phyloP scores from a whole-genome alignment of 1,140 invertebrate species.

The Acromyrmex charruanus region DNA sequence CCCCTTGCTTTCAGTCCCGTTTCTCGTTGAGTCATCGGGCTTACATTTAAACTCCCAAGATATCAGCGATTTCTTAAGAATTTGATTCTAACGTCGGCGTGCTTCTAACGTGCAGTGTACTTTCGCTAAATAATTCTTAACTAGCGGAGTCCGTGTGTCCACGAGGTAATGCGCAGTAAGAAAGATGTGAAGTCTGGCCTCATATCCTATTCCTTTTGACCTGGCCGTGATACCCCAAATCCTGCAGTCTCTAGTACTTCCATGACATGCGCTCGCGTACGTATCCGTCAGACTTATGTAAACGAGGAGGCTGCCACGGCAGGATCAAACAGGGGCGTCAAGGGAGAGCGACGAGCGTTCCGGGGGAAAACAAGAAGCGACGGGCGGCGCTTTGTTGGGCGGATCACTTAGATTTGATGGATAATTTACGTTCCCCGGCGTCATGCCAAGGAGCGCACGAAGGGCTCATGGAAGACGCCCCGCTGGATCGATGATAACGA shows the following conservation, averaged over 20 bases:
- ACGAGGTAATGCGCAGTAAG: background rate
- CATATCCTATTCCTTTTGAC: conserved; percentile 58
- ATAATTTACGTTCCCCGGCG: conserved; percentile 47
- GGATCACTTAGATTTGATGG: conserved; percentile 57
- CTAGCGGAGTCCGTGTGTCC: background rate
- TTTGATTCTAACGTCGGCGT: background rate
- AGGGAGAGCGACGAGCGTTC: conserved; percentile 19
- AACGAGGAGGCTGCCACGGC: conserved; percentile 29
- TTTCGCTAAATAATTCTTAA: conserved; percentile 50
- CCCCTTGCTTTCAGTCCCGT: background rate
- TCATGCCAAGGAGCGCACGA: background rate
- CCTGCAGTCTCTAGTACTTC: conserved; percentile 41
- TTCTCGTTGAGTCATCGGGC: background rate
- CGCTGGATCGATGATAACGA: conserved; percentile 44
- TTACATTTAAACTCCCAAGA: background rate
- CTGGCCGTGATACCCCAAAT: conserved; percentile 49
- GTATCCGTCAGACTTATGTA: conserved; percentile 59
- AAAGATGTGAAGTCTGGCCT: conserved; percentile 26
- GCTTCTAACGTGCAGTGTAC: background rate
- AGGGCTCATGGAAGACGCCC: background rate
- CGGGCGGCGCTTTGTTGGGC: conserved; percentile 42
- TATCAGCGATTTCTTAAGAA: conserved; percentile 22
- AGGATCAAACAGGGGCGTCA: conserved; percentile 39
- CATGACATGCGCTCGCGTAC: conserved; percentile 44
- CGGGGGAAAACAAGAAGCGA: conserved; percentile 40